Conservation (phyloP, 2,113 vertebrate species). For the Vidua chalybeata region DNA sequence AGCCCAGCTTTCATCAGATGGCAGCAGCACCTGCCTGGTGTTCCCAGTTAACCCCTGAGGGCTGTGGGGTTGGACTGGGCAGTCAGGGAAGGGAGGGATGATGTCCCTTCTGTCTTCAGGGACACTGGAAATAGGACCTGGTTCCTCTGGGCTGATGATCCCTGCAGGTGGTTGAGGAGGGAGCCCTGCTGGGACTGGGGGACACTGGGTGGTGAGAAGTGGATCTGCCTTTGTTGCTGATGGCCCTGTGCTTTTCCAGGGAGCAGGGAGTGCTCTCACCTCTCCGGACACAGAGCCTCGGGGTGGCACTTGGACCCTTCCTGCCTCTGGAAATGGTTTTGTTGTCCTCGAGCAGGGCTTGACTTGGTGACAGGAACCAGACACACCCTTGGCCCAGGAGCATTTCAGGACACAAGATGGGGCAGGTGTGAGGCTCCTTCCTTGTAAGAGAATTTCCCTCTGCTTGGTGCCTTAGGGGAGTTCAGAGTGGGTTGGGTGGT, state of each 20-base stretch:
- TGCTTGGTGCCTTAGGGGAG: not conserved
- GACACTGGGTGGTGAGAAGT: accelerated
- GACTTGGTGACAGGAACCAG: not conserved
- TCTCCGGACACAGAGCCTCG: not conserved
- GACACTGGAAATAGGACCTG: not conserved
- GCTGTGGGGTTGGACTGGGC: not conserved
- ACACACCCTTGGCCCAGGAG: accelerated
- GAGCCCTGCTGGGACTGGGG: not conserved
- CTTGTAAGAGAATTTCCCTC: not conserved
- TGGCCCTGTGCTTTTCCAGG: not conserved
- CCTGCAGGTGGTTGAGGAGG: not conserved
- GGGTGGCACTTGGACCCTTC: not conserved
- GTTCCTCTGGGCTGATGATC: accelerated
- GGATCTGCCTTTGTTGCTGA: not conserved
- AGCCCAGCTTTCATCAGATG: not conserved
- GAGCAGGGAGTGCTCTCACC: not conserved
- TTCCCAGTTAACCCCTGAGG: not conserved
- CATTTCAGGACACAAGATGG: not conserved
- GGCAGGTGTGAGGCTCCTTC: not conserved
- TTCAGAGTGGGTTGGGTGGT: accelerated
- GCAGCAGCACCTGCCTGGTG: not conserved
- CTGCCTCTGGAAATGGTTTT: not conserved
- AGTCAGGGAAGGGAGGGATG: not conserved
- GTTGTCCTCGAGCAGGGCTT: not conserved
- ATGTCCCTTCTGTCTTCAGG: too few species aligned